Evolutionary conservation across 2,113 vertebrate genomes (phyloP).

Genomic region (Oxyura jamaicensis): DNA sequence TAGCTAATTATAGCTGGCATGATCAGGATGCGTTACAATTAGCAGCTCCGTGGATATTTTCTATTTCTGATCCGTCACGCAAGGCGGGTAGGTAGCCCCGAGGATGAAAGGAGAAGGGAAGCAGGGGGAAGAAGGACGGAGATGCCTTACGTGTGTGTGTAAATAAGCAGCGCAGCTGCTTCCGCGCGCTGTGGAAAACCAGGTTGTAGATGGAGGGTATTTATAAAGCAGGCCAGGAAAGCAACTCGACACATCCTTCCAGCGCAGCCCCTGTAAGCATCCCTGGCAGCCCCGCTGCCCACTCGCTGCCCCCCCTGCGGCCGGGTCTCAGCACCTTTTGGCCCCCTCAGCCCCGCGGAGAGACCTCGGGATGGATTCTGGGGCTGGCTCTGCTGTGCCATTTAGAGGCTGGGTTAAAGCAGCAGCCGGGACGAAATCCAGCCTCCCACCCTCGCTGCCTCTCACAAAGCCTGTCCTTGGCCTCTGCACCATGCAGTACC

Average conservation of each 20-base stretch:
- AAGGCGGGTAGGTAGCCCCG: neutral
- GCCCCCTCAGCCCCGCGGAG: neutral
- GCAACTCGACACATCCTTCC: neutral
- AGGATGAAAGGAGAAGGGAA: conserved; percentile 9
- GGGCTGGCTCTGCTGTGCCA: neutral
- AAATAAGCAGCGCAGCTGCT: conserved; percentile 1
- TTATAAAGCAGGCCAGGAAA: neutral
- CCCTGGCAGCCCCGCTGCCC: neutral
- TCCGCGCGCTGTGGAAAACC: fast-evolving
- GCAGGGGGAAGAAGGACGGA: neutral
- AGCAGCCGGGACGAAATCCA: neutral
- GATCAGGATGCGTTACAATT: conserved; percentile 46
- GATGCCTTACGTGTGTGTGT: neutral
- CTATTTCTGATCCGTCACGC: conserved; percentile 19
- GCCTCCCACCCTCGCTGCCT: neutral
- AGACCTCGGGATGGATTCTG: fast-evolving
- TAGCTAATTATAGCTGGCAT: conserved; percentile 56
- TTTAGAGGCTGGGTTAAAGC: neutral
- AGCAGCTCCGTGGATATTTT: neutral
- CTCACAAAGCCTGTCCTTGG: neutral
- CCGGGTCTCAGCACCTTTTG: neutral
- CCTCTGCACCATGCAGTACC: neutral
- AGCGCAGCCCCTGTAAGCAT: fast-evolving
- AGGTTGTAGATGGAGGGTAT: neutral
- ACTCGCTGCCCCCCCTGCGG: fast-evolving